Evolutionary conservation across 2,888 invertebrate genomes (phyloP).

Genomic region (Coleophora deauratella): DNA sequence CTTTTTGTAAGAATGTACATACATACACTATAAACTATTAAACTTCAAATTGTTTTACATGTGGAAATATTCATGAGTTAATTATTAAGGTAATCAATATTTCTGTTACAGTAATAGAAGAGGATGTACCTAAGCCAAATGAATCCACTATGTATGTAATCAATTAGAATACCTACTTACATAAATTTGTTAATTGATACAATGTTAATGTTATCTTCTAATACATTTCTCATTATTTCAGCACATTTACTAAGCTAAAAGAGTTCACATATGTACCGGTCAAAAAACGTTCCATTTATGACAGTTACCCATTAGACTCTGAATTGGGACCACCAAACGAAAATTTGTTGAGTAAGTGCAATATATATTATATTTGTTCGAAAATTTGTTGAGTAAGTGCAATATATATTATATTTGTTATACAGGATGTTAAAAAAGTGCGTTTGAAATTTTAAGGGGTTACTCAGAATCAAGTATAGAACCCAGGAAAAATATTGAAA

Average conservation of each 20-base stretch:
- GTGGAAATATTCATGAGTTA: background rate
- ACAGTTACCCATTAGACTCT: constrained; percentile 11
- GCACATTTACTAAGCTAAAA: no score
- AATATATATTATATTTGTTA: background rate
- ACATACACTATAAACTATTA: background rate
- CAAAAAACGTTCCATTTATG: background rate
- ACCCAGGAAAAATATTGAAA: no score
- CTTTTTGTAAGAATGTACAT: no score
- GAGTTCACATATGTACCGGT: constrained; percentile 1
- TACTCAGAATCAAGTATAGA: no score
- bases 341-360: constrained; percentile 42
- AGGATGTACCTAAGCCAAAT: background rate
- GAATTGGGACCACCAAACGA: constrained; percentile 34
- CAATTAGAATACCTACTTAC: no score
- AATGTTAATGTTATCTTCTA: no score
- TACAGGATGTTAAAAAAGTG: constrained; percentile 43
- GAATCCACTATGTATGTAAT: background rate
- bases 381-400: constrained; percentile 43
- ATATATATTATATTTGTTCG: background rate
- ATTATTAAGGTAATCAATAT: background rate
- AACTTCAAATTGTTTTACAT: background rate
- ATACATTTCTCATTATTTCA: no score
- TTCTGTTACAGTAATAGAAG: background rate
- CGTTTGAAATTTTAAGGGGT: no score
- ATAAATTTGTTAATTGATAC: no score